These are phyloP conservation scores for Tinea trinotella DNA, from an alignment of 2,888 invertebrate genomes.

Conservation along the genomic window DNA sequence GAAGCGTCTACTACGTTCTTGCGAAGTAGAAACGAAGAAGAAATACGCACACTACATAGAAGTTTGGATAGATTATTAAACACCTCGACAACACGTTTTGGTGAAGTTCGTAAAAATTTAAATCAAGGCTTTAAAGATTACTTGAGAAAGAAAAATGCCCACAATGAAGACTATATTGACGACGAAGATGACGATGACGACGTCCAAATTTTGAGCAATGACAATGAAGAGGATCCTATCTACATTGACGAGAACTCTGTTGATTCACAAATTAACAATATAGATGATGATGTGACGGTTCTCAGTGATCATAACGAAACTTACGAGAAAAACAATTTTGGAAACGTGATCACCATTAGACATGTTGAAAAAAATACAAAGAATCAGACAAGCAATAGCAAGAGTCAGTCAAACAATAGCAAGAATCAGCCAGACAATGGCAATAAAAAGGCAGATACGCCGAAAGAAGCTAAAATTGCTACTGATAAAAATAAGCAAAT, in stretches of 20 bases:
- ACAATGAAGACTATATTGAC: conserved; percentile 23
- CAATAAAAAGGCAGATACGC: background rate
- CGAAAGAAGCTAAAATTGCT: background rate
- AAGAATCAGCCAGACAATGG: too few relatives aligned
- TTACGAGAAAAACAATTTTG: conserved; percentile 43
- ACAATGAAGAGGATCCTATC: conserved; percentile 59
- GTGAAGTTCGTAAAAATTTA: conserved; percentile 68
- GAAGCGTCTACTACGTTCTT: conserved; percentile 55
- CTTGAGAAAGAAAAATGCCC: conserved; percentile 43
- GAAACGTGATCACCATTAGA: background rate
- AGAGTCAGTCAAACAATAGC: too few relatives aligned
- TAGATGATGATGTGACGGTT: conserved; percentile 38
- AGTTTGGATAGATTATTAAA: conserved; percentile 67
- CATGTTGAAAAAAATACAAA: too few relatives aligned
- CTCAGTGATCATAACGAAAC: conserved; percentile 67
- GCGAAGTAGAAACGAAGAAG: conserved; percentile 55
- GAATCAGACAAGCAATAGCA: too few relatives aligned
- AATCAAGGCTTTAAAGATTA: conserved; percentile 68
- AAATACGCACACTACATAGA: conserved; percentile 68
- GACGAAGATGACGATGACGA: conserved; percentile 55
- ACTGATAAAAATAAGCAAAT: conserved; percentile 11
- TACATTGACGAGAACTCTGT: conserved; percentile 65
- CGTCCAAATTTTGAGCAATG: conserved; percentile 49
- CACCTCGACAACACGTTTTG: conserved; percentile 66
- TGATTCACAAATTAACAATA: conserved; percentile 38